Conservation (phyloP, 1,140 invertebrate species). For the Caenorhabditis briggsae region DNA sequence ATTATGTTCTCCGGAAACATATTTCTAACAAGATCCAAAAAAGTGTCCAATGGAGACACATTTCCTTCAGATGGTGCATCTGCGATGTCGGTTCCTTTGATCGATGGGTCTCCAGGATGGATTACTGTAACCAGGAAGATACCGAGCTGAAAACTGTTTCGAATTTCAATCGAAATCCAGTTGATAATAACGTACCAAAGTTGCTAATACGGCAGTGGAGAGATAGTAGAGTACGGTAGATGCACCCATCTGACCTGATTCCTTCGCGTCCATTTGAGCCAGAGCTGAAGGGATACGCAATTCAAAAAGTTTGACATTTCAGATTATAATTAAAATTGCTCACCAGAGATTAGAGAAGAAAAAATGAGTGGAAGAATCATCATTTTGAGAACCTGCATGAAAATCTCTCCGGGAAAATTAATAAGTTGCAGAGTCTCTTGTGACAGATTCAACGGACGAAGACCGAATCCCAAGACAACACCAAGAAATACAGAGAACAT, state of each 20-base stretch:
- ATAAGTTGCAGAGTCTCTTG: conserved; percentile 71
- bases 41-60: conserved; percentile 89
- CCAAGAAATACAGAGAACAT: conserved; percentile 73
- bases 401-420: conserved; percentile 73
- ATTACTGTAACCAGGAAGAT: conserved; percentile 79
- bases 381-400: conserved; percentile 62
- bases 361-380: conserved; percentile 68
- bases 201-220: conserved; percentile 79
- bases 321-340: background rate
- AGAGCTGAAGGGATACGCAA: conserved; percentile 60
- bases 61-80: conserved; percentile 75
- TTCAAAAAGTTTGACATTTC: background rate
- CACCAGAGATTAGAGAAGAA: conserved; percentile 68
- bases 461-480: conserved; percentile 70
- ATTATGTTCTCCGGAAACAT: conserved; percentile 70
- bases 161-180: background rate
- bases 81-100: conserved; percentile 75
- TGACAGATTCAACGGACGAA: conserved; percentile 70
- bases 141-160: conserved; percentile 70
- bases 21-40: conserved; percentile 88
- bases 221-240: conserved; percentile 80
- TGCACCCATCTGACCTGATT: conserved; percentile 78
- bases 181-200: conserved; percentile 71
- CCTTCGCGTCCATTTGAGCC: conserved; percentile 70
- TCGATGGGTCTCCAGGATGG: conserved; percentile 79